Base-by-base conservation (phyloP, 2,113 vertebrate species). In the Aegypius monachus region DNA sequence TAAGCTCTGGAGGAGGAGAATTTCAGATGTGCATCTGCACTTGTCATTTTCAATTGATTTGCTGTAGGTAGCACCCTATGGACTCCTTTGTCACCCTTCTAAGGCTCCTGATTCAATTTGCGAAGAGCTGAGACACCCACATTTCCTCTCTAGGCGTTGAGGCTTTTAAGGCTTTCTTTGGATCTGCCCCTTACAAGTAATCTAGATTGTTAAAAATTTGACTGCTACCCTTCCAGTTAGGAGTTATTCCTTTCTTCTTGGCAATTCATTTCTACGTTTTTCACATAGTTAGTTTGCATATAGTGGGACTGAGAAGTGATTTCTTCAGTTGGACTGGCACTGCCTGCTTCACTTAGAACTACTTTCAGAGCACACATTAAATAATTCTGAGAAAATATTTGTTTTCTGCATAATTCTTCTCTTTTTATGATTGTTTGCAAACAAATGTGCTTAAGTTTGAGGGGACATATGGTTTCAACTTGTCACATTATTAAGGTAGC, bases 361-460 rank as follows among this genome's bases (percentile, higher is more conserved):
- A 26, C 16, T 92, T 95, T 86, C 71, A 70, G 68, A 88, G 50
- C 66, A 91, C 38, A 67, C 5, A 12, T 85, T 94, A 94, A 96
- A 77, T 90, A 87, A 92, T 90, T 95, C 74, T 62, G 71, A 96
- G 81, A 88, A 79, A 94, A 59, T 95, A 75, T 86, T 97, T 97
- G 74, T 94, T 97, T 98, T 96, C 92, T 91, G 29, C 29, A 27
- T 56, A 78, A 87, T 97, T 97, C 38, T 91, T 95, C 91, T 95
- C 67, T 96, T 96, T 77, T 92, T 71, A 36, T 55, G n/a, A 72
- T 63, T 88, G 89, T 97, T 98, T 98, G 87, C 95, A 96, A 98
- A 97, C 88, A 98, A 97, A 93, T 96, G 92, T 97, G 93, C 66
- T 95, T 45, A 59, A 71, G 32, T 97, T 97, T 95, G 79, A 91